Base-by-base conservation (phyloP, 2,113 vertebrate species). In the Pseudorhombus dupliciocellatus region DNA sequence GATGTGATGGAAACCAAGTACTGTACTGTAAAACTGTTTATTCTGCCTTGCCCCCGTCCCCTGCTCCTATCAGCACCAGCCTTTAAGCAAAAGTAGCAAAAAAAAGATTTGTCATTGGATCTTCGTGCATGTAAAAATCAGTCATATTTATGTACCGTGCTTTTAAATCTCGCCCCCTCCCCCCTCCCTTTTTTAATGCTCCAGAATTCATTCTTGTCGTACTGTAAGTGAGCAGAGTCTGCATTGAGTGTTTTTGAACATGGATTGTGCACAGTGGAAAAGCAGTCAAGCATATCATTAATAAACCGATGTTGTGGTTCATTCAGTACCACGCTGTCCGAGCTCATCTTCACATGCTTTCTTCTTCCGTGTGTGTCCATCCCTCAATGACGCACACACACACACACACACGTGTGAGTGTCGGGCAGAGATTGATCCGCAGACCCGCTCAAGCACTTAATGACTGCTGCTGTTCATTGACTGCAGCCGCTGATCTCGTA, bases 211-310 rank as follows among this genome's bases (percentile, higher is more conserved):
- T 93, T 92, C 86, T 89, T 86, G 90, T 93, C 62, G 80, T 89
- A 72, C 87, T 87, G 90, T 94, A 92, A 91, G 87, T 88, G 88
- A 91, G 80, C 92, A 84, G 90, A 90, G 60, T 90, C 83, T 73
- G 28, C 93, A 91, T 90, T 93, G 91, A 91, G 91, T 92, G 88
- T 93, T 77, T 37, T 92, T 76, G 73, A 79, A 90, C 87, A 88
- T 90, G 90, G 91, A 87, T 87, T 75, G 84, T 91, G 90, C 90
- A 89, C 91, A 91, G 79, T 94, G 92, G 92, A 93, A 87, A 85
- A 91, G 75, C 90, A 85, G 89, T 80, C 89, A 55, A 83, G 82
- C 86, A 90, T 88, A 92, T 91, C 89, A 87, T 90, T 80, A 92
- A 91, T 92, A 92, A 92, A 92, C 72, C 76, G 66, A 74, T 34